Conservation (phyloP, 1,140 invertebrate species). For the Bilobella aurantiaca region DNA sequence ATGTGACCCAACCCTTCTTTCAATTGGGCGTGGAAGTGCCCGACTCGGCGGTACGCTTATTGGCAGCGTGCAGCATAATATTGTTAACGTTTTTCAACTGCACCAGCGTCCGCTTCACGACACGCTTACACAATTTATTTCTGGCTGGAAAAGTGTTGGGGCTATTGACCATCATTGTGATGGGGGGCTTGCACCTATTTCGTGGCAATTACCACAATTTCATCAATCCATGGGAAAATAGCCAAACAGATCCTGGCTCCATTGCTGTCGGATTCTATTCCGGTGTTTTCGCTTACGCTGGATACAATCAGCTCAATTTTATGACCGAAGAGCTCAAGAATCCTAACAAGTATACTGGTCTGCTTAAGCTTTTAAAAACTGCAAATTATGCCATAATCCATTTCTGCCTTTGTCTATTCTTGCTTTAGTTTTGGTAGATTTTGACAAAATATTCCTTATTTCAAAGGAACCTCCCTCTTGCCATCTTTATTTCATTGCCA, state of each 20-base stretch:
- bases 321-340: conserved; percentile 92
- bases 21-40: conserved; percentile 59
- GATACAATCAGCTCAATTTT: conserved; percentile 87
- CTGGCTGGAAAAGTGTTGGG: conserved; percentile 89
- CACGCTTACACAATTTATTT: conserved; percentile 82
- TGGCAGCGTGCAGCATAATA: conserved; percentile 64
- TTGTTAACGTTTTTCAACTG: conserved; percentile 91
- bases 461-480: conserved; percentile 68
- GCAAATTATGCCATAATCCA: not conserved
- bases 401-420: not conserved
- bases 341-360: conserved; percentile 61
- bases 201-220: conserved; percentile 47
- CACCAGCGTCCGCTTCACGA: conserved; percentile 88
- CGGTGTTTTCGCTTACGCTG: conserved; percentile 57
- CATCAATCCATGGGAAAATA: conserved; percentile 46
- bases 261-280: conserved; percentile 54
- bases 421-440: not conserved
- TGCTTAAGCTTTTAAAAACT: not conserved
- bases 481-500: conserved; percentile 84
- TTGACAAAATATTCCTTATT: conserved; percentile 4
- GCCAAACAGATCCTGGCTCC: conserved; percentile 43
- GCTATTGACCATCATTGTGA: conserved; percentile 71
- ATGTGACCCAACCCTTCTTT: conserved; percentile 74
- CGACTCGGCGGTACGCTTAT: conserved; percentile 52
- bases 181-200: conserved; percentile 54